Conservation (phyloP, 2,113 vertebrate species). For the Phrynocephalus versicolor region DNA sequence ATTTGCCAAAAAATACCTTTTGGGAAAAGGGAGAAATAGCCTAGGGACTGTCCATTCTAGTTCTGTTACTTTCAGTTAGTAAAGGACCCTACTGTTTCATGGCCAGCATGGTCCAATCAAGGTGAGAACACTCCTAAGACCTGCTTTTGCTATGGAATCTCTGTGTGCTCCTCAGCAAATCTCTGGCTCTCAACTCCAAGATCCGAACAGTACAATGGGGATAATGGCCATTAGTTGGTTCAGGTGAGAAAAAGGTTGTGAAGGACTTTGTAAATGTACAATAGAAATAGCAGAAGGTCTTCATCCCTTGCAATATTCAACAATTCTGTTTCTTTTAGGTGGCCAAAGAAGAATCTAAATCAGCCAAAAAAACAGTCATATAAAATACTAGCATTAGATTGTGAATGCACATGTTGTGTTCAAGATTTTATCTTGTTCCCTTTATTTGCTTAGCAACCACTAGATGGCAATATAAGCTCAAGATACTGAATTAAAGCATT, state of each 20-base stretch:
- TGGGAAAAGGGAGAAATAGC: not conserved
- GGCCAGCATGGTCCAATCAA: not conserved
- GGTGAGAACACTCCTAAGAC: not conserved
- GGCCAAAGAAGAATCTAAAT: too few species aligned
- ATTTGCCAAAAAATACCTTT: not conserved
- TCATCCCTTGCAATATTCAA: too few species aligned
- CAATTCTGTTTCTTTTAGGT: not conserved
- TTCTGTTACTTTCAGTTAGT: not conserved
- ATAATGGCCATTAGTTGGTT: not conserved
- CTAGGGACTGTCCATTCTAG: not conserved
- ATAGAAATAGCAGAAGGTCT: not conserved
- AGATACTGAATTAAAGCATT: rapidly evolving
- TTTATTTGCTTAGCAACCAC: not conserved
- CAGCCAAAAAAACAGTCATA: too few species aligned
- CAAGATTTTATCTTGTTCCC: not conserved
- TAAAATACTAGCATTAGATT: not conserved
- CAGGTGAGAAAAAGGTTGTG: not conserved
- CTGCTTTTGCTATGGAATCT: not conserved
- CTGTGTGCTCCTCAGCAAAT: not conserved
- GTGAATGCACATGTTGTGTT: not conserved
- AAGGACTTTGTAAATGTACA: not conserved
- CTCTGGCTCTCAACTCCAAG: not conserved
- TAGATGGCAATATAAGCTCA: conserved; percentile 48
- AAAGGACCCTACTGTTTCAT: not conserved
- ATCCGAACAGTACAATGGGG: not conserved